Base-by-base conservation (phyloP, 1,140 invertebrate species). In the Brevipalpus yothersi region DNA sequence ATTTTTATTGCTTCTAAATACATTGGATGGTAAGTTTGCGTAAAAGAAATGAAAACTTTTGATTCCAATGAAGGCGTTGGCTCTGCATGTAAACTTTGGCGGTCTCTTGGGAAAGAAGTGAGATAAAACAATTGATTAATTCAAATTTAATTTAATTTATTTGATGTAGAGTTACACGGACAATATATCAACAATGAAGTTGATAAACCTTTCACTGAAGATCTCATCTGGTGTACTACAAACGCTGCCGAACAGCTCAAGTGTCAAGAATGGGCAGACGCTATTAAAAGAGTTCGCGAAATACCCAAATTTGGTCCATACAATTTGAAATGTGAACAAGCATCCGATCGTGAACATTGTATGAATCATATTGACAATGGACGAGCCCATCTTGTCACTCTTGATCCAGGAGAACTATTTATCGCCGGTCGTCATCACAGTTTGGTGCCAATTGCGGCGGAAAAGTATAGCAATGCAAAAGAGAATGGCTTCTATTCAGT, bases 331-430 rank as follows among this genome's bases (percentile, higher is more conserved):
- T 70, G 69, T 49, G 58, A 60, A 40, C 43, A 61, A 63, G 63
- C 66, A 9, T 15, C 54, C 8, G 67, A 63, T 41, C 68, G 65
- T 62, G 68, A 70, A 51, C 68, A 71, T 3, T 76, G 75, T 64
- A 73, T 76, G 73, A 63, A 69, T 45, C 61, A 66, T 21, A 71
- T 76, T 41, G 69, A 72, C 15, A 71, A 78, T 40, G 80, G 82
- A 66, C 75, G 80, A 65, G 89, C 83, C 0, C 84, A 94, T 53
- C 71, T 95, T 41, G 84, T 90, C 12, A 80, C 80, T 1, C 68
- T 95, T 8, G 91, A 96, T 74, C 80, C 91, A 43, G 91, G 91
- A 21, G 85, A 94, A 74, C 81, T 92, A 13, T 95, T 91, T 72
- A 78, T 86, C 43, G 90, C 82, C 54, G 91, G 91, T 0, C 73